Base-by-base conservation (phyloP, 2,888 invertebrate species). In the Endotricha flammealis region DNA sequence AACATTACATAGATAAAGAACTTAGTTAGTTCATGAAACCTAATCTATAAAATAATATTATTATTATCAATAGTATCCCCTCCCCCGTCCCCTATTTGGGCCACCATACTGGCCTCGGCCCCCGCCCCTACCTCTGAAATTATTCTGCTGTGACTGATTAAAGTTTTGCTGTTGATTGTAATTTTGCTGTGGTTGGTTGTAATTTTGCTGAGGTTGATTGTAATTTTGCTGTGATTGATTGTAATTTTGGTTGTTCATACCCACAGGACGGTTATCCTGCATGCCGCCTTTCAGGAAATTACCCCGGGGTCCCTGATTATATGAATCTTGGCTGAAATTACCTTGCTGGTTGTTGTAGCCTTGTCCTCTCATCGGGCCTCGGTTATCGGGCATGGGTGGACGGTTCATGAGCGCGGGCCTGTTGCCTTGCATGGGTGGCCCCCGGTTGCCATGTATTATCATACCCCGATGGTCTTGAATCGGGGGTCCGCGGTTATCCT, bases 31-130 rank as follows among this genome's bases (percentile, higher is more conserved):
- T 11, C 4, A 17, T 8, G 16, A 6, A 20, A 20, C 7, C 3
- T 20, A 20, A 2, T 6, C 7, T 7, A 20, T 6, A 20, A 20
- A 20, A 20, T 7, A 6, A 4, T 4, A 34, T n/a, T 20, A 17
- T 20, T 13, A 12, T 29, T 17, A 12, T 39, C 46, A 57, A 38
- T 51, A 56, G 32, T 41, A 48, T 7, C 60, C 46, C 27, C 80
- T 58, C 0, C 78, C 78, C 11, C 81, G 71, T 1, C 75, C 78
- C 33, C 66, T 58, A 30, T 36, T 42, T 5, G 31, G 48, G 5
- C 57, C 65, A 10, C 61, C 54, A 9, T 44, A 60, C 13, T 61
- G 48, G 4, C 59, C 58, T 32, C 66, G 49, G 2, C 66, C 66
- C 2, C 64, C 53, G 8, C 61, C 66, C 39, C 69, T 51, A 1